These are phyloP conservation scores for Hipposideros larvatus DNA, from an alignment of 2,797 vertebrate genomes.

Conservation along the genomic window DNA sequence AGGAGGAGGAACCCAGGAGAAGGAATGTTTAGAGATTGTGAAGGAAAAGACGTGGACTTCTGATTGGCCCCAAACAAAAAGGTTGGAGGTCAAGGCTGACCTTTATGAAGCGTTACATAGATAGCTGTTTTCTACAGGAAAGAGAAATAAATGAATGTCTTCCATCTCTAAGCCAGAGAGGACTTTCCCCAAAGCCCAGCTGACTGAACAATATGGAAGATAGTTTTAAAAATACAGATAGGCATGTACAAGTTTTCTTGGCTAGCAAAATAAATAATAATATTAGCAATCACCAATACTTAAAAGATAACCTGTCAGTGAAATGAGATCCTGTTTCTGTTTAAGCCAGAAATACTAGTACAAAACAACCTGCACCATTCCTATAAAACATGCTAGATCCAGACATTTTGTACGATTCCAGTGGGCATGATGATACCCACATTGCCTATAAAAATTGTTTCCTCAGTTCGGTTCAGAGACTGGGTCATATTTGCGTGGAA, in stretches of 20 bases:
- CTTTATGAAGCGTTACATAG: neutral
- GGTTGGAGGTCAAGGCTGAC: neutral
- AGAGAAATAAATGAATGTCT: neutral
- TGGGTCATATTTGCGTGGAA: neutral
- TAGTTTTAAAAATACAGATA: neutral
- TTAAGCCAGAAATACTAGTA: neutral
- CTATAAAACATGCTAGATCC: neutral
- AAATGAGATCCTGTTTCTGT: neutral
- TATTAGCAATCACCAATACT: neutral
- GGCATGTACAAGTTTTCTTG: neutral
- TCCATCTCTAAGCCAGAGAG: neutral
- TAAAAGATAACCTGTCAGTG: neutral
- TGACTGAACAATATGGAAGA: neutral
- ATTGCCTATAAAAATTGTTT: neutral
- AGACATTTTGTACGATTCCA: neutral
- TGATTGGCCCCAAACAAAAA: neutral
- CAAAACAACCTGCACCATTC: neutral
- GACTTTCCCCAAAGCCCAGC: neutral
- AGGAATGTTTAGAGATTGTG: neutral
- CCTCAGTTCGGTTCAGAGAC: neutral
- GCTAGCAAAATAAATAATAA: neutral
- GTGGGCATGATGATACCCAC: neutral
- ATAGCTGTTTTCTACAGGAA: neutral
- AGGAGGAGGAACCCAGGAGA: neutral
- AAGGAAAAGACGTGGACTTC: neutral